Percentiles rank a stretch among this genome's conserved stretches.
phyloP scores from a whole-genome alignment of 2,797 vertebrate species.

The Gobionotothen gibberifrons region DNA sequence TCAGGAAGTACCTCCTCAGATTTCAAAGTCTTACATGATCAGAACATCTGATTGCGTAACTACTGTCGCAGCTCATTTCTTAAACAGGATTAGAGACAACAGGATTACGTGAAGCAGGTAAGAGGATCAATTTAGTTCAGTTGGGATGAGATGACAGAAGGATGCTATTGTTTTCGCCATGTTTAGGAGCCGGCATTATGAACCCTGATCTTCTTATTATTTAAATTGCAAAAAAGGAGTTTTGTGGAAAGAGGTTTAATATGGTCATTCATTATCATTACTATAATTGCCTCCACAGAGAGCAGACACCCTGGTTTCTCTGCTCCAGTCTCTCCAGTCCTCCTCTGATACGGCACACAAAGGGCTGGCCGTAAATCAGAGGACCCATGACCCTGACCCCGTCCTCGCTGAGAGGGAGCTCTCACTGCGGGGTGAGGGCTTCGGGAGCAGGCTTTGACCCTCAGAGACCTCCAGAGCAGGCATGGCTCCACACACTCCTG shows the following conservation, averaged over 20 bases:
- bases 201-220: constrained; percentile 56
- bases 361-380: constrained; percentile 78
- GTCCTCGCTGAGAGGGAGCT: constrained; percentile 74
- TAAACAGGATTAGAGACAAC: constrained; percentile 73
- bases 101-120: constrained; percentile 79
- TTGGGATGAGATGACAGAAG: constrained; percentile 68
- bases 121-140: constrained; percentile 74
- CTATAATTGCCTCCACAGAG: constrained; percentile 72
- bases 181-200: constrained; percentile 42
- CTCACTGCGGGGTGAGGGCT: constrained; percentile 65
- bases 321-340: constrained; percentile 59
- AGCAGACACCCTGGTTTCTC: constrained; percentile 65
- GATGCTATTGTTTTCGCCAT: constrained; percentile 71
- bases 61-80: constrained; percentile 70
- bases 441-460: constrained; percentile 79
- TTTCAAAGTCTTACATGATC: constrained; percentile 61
- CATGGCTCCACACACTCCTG: constrained; percentile 71
- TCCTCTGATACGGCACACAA: constrained; percentile 68
- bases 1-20: constrained; percentile 10
- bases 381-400: constrained; percentile 76
- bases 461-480: constrained; percentile 70
- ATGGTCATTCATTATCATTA: constrained; percentile 74
- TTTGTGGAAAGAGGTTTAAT: constrained; percentile 64
- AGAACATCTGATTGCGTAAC: constrained; percentile 69
- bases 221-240: constrained; percentile 51